Percentiles rank a stretch among this genome's conserved stretches.
Evolutionary conservation across 2,888 invertebrate genomes (phyloP).

Genomic region (Argyresthia albistria): DNA sequence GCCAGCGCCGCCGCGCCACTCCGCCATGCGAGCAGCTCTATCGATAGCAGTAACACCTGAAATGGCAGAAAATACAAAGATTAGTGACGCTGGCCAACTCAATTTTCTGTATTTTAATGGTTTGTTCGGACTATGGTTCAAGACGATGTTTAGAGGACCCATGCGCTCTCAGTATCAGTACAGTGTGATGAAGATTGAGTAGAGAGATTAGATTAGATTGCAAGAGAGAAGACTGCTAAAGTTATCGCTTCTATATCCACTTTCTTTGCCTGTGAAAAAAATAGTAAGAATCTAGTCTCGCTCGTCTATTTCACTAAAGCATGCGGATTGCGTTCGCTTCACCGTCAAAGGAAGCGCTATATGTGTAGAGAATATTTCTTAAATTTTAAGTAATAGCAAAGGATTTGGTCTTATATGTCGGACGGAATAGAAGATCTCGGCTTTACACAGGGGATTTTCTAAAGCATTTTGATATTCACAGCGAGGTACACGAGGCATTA

Average conservation of each 20-base stretch:
- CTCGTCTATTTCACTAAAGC: too few relatives aligned
- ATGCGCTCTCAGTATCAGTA: background rate
- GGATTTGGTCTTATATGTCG: background rate
- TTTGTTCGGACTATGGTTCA: background rate
- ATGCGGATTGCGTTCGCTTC: too few relatives aligned
- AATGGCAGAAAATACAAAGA: slow-evolving; percentile 16
- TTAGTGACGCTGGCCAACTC: background rate
- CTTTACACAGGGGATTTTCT: background rate
- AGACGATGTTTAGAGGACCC: background rate
- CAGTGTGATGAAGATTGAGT: background rate
- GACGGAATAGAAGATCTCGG: background rate
- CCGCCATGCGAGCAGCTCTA: slow-evolving; percentile 46
- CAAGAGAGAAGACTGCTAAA: background rate
- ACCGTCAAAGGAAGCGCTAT: too few relatives aligned
- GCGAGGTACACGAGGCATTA: slow-evolving; percentile 27
- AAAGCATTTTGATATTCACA: slow-evolving; percentile 18
- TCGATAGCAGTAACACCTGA: slow-evolving; percentile 51
- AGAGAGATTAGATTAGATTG: background rate
- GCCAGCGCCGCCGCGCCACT: slow-evolving; percentile 74
- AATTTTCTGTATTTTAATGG: background rate
- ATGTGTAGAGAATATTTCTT: too few relatives aligned
- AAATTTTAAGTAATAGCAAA: background rate
- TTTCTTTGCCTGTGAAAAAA: too few relatives aligned
- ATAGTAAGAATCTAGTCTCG: too few relatives aligned
- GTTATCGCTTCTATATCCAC: background rate